Conservation (phyloP, 2,113 vertebrate species). For the Anser brachyrhynchus region DNA sequence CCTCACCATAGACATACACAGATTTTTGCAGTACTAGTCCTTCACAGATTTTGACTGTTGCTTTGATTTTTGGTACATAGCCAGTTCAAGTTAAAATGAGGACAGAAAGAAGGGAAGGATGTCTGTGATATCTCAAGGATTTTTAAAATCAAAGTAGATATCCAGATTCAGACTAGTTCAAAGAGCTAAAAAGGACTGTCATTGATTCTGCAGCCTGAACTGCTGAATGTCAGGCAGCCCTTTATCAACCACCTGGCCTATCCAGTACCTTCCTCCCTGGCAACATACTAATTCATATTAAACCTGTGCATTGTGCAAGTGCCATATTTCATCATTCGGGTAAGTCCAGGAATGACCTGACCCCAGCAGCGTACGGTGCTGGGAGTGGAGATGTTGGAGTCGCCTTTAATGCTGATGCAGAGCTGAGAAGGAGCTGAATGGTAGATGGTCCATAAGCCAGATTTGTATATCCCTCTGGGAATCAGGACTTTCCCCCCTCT, state of each 20-base stretch:
- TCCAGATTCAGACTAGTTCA: neutral
- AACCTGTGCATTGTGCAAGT: neutral
- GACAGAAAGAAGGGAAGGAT: neutral
- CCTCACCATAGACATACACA: no score
- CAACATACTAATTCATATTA: neutral
- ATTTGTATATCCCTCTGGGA: neutral
- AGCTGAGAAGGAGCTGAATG: neutral
- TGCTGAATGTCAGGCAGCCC: neutral
- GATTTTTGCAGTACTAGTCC: neutral
- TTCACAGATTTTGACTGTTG: neutral
- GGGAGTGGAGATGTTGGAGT: no score
- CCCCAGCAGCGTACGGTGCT: fast-evolving
- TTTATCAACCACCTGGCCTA: neutral
- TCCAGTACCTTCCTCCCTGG: neutral
- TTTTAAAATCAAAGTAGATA: neutral
- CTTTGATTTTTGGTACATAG: neutral
- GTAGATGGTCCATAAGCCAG: neutral
- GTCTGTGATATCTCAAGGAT: neutral
- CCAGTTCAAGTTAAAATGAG: neutral
- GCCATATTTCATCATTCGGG: neutral
- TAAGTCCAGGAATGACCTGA: fast-evolving
- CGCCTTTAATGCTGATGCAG: fast-evolving
- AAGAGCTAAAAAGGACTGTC: neutral
- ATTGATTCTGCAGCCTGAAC: neutral
- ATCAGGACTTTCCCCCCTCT: neutral